phyloP scores from a whole-genome alignment of 2,797 vertebrate genomes.

The Sebastes trivittatus region DNA sequence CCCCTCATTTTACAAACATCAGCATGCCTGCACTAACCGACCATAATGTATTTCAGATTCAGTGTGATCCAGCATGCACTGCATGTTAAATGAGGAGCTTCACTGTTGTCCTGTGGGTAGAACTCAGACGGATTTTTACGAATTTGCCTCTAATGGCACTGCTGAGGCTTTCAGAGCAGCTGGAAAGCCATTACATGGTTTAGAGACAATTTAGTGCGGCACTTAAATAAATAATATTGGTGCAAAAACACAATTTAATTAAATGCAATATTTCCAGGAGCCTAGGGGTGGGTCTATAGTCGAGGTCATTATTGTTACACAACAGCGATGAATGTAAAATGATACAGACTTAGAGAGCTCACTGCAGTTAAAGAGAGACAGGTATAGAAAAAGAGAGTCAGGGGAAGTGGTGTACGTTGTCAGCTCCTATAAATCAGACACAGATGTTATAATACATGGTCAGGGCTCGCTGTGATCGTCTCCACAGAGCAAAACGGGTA shows the following conservation, averaged over 20 bases:
- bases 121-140: slow-evolving; percentile 20
- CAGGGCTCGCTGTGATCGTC: not conserved
- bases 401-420: not conserved
- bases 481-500: slow-evolving; percentile 18
- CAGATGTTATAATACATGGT: not conserved
- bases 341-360: not conserved
- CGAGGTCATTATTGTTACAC: slow-evolving; percentile 30
- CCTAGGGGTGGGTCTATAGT: slow-evolving; percentile 3
- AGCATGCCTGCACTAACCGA: not conserved
- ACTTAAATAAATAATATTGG: slow-evolving; percentile 54
- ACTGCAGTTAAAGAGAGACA: slow-evolving; percentile 10
- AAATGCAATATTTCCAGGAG: slow-evolving; percentile 45
- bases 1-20: not conserved
- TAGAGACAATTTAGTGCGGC: slow-evolving; percentile 50
- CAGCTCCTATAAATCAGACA: slow-evolving; percentile 13
- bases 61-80: not conserved
- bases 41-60: not conserved
- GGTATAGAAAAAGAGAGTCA: not conserved
- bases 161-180: slow-evolving; percentile 32
- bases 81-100: slow-evolving; percentile 15
- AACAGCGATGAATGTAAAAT: slow-evolving; percentile 16
- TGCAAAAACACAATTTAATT: slow-evolving; percentile 45
- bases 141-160: slow-evolving; percentile 19
- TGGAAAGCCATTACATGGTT: slow-evolving; percentile 47
- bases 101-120: not conserved